Evolutionary conservation across 2,113 vertebrate genomes (phyloP).

Genomic region (Oreocharis arfaki): DNA sequence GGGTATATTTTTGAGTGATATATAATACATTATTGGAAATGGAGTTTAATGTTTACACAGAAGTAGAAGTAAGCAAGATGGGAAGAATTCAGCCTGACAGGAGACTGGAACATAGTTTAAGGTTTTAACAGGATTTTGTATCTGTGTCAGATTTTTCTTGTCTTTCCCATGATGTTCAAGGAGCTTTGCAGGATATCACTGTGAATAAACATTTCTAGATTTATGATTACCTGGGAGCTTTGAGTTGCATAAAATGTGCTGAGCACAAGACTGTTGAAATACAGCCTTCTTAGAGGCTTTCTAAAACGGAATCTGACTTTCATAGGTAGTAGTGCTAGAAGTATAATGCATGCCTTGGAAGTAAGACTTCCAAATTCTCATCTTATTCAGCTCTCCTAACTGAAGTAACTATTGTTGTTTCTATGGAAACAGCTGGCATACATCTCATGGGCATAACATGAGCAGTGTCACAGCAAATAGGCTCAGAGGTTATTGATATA

Average conservation of each 20-base stretch:
- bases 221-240: neutral
- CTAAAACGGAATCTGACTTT: neutral
- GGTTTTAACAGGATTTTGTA: neutral
- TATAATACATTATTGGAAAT: neutral
- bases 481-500: constrained; percentile 53
- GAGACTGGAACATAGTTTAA: neutral
- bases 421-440: constrained; percentile 31
- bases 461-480: constrained; percentile 59
- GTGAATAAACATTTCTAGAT: neutral
- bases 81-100: neutral
- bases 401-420: constrained; percentile 6
- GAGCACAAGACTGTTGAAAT: neutral
- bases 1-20: neutral
- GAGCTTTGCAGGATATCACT: neutral
- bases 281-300: neutral
- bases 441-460: constrained; percentile 56
- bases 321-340: neutral
- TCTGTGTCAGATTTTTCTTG: neutral
- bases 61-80: neutral
- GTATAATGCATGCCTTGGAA: neutral
- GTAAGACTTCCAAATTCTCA: constrained; percentile 3
- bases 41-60: neutral
- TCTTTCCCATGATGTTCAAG: neutral
- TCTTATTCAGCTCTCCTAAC: neutral
- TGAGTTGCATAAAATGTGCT: neutral